Base-by-base conservation (phyloP, 35 echinoderm and acorn worm genomes). In the Lytechinus pictus region DNA sequence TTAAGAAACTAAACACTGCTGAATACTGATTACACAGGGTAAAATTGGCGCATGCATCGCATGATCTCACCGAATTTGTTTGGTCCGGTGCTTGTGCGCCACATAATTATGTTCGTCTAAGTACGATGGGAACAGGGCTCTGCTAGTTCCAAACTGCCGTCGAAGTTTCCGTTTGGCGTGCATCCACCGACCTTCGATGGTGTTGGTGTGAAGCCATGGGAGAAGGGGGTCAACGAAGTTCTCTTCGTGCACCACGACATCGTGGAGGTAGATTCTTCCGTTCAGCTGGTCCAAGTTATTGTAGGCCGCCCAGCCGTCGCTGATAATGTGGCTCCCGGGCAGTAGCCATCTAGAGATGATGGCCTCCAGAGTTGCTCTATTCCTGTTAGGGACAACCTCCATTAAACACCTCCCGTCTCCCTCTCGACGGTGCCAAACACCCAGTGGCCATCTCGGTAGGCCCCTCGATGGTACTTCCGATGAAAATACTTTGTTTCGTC, bases 341-440 rank as follows among this genome's bases (percentile, higher is more conserved):
- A 56, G 52, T 9, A n/a, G 53, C 87, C 86, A 89, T 8, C 6
- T 4, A 52, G 7, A 9, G 8, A 90, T 90, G 4, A 95, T 89
- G 2, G 14, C 11, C 29, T 95, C 52, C 55, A 89, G 66, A 2
- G 66, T 90, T 12, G 87, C 55, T 3, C 54, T 5, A 57, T 90
- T 54, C 13, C 86, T 5, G 9, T 54, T 10, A 3, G 7, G 8
- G 54, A 95, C 95, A 1, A 89, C 44, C 4, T 19, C 53, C 7
- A 91, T 4, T 27, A 55, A 4, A n/a, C 52, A 89, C 52, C 95
- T 95, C 14, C 87, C 27, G n/a, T 89, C 7, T 19, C 54, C 19
- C 95, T 54, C 57, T 91, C 95, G 3, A 95, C 87, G 6, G 95
- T 87, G 11, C 95, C 95, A 27, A 95, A 90, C 6, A 95, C 95